A percentile compares a stretch with the other conserved stretches of the same genome.
Evolutionary conservation across 2,888 invertebrate species (phyloP).

Genomic region (Spilosoma lubricipeda): DNA sequence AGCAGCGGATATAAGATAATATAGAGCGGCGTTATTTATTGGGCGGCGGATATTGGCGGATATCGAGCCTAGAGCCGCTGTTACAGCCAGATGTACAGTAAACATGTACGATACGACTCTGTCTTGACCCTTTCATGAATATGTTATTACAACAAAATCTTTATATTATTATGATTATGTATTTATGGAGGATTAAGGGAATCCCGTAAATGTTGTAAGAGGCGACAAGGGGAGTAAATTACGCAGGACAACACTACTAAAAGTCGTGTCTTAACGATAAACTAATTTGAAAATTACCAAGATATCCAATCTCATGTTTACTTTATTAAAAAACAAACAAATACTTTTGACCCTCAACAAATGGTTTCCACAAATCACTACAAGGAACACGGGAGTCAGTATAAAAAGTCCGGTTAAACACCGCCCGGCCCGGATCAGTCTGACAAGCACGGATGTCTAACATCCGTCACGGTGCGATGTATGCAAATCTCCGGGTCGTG

Average conservation of each 20-base stretch:
- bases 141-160: background rate
- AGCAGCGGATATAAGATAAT: conserved; percentile 50
- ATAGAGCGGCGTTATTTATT: conserved; percentile 48
- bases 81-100: conserved; percentile 1
- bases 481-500: conserved; percentile 37
- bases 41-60: conserved; percentile 47
- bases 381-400: conserved; percentile 12
- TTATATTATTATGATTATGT: background rate
- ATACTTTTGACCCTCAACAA: conserved; percentile 14
- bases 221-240: too few species aligned
- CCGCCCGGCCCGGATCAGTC: conserved; percentile 31
- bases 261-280: background rate
- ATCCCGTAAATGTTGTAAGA: background rate
- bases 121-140: background rate
- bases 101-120: background rate
- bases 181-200: background rate
- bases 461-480: conserved; percentile 46
- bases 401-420: conserved; percentile 37
- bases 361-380: conserved; percentile 27
- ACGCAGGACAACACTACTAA: too few species aligned
- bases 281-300: background rate
- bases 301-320: background rate
- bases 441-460: conserved; percentile 35
- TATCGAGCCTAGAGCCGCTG: conserved; percentile 21
- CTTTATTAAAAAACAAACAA: conserved; percentile 5